Evolutionary conservation across 2,797 vertebrate genomes (phyloP).

Genomic region (Rhabdophis nuchalis): DNA sequence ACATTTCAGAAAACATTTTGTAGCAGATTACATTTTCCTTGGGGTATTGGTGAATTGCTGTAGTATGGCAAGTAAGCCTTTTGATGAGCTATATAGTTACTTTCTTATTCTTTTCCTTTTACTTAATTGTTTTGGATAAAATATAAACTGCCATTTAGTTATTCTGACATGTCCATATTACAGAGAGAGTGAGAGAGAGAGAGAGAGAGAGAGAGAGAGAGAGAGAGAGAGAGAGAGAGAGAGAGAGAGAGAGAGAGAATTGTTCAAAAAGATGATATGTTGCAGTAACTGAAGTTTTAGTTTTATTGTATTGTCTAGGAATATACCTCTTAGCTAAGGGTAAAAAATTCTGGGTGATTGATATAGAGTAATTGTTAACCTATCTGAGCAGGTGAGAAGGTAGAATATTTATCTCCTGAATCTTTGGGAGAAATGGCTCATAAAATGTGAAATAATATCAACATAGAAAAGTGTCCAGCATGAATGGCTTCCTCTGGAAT

Average conservation of each 20-base stretch:
- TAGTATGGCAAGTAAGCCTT: not conserved
- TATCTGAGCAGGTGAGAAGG: not conserved
- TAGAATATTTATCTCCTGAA: not conserved
- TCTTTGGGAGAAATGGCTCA: not conserved
- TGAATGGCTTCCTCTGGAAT: not conserved
- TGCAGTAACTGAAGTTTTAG: not conserved
- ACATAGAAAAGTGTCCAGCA: not conserved
- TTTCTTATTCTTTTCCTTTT: not conserved
- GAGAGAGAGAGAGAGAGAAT: not conserved
- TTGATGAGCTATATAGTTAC: not conserved
- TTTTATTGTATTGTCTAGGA: not conserved
- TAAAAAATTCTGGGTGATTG: not conserved
- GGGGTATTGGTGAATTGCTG: not conserved
- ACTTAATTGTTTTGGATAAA: not conserved
- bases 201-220: no score
- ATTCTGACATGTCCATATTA: not conserved
- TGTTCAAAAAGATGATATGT: not conserved
- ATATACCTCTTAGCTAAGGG: no score
- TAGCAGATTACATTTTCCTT: not conserved
- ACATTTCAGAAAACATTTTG: not conserved
- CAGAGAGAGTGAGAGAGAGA: no score
- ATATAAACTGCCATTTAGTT: not conserved
- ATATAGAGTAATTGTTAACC: not conserved
- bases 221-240: no score
- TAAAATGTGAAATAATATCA: not conserved